Conservation (phyloP, 37 sponge, comb jelly and placozoan genomes). For the Cliona cf. orientalis region DNA sequence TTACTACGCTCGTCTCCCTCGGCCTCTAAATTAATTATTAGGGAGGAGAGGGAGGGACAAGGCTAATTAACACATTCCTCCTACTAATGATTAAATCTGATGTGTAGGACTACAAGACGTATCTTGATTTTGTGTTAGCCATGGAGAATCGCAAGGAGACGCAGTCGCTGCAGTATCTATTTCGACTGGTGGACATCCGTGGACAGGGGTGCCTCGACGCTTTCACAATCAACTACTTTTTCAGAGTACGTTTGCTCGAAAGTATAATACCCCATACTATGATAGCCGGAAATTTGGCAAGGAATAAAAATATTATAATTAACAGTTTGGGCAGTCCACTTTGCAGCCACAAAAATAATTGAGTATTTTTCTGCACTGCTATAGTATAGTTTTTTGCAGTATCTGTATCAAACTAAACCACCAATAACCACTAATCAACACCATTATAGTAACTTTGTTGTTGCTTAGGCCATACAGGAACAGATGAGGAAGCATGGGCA, state of each 20-base stretch:
- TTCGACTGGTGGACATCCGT: conserved; percentile 90
- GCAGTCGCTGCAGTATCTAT: conserved; percentile 92
- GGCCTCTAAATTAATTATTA: no score
- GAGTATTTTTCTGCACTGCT: no score
- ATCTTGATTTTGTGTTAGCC: conserved; percentile 97
- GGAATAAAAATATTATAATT: no score
- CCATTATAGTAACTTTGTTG: no score
- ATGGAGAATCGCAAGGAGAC: conserved; percentile 95
- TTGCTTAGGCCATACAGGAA: conserved; percentile 93
- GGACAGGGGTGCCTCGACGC: conserved; percentile 78
- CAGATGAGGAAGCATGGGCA: conserved; percentile 83
- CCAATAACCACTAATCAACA: no score
- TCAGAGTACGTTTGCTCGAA: conserved; percentile 70
- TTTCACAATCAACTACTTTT: conserved; percentile 93
- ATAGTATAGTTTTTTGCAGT: no score
- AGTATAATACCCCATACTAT: no score
- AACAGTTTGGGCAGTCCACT: no score
- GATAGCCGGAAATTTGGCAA: neutral
- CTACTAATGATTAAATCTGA: neutral
- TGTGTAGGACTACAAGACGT: conserved; percentile 94
- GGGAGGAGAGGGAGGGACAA: neutral
- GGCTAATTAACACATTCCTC: neutral
- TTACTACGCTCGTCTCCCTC: neutral
- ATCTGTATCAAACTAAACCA: no score
- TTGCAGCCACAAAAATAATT: no score